Percentiles rank a stretch among this genome's conserved stretches.
These are phyloP conservation scores for Ariopsis seemanni DNA, from an alignment of 2,113 vertebrate genomes.

Conservation along the genomic window DNA sequence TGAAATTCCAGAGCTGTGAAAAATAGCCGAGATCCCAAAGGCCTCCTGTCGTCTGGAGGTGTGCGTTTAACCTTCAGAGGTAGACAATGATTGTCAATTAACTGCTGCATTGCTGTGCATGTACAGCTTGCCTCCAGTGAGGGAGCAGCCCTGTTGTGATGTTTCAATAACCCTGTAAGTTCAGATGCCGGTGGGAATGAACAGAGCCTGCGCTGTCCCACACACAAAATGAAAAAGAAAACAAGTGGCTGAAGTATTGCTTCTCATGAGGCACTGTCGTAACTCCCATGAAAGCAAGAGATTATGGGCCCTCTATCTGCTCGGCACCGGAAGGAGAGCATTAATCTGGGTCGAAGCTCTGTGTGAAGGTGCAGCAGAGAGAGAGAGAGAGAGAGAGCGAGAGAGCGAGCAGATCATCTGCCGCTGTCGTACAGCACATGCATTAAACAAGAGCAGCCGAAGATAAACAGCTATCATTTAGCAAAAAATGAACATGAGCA, in stretches of 20 bases:
- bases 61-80: conserved; percentile 72
- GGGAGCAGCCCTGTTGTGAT: conserved; percentile 46
- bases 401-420: not conserved
- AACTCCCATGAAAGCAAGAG: conserved; percentile 63
- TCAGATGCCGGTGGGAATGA: conserved; percentile 75
- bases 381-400: conserved; percentile 30
- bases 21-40: conserved; percentile 63
- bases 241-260: conserved; percentile 69
- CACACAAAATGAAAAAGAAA: conserved; percentile 75
- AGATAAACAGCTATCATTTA: conserved; percentile 31
- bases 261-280: conserved; percentile 64
- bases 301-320: conserved; percentile 69
- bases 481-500: not conserved
- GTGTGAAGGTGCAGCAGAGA: conserved; percentile 59
- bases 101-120: conserved; percentile 68
- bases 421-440: conserved; percentile 15
- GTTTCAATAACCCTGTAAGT: conserved; percentile 79
- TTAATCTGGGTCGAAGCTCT: conserved; percentile 69
- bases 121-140: conserved; percentile 64
- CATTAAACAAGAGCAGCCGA: conserved; percentile 30
- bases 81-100: conserved; percentile 76
- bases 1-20: conserved; percentile 60
- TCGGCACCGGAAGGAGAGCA: conserved; percentile 55
- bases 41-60: conserved; percentile 66
- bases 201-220: conserved; percentile 70